Conservation (phyloP, 2,797 vertebrate species). For the Onychomys torridus region DNA sequence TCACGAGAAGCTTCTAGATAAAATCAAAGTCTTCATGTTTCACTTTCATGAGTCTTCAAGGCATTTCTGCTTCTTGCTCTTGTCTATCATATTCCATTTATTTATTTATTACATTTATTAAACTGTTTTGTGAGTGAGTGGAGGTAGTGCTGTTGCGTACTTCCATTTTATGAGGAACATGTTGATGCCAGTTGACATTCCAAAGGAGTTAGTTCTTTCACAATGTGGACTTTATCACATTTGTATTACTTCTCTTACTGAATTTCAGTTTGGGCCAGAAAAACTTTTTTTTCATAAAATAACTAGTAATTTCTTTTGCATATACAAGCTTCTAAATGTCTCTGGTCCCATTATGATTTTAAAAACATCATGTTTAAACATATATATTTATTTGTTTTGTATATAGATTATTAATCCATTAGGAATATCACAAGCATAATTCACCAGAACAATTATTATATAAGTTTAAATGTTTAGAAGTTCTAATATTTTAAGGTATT, state of each 20-base stretch:
- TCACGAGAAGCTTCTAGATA: not conserved
- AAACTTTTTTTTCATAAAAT: not conserved
- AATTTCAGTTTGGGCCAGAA: not conserved
- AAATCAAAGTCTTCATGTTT: not conserved
- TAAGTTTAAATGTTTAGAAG: not conserved
- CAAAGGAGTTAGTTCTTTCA: not conserved
- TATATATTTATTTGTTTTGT: not conserved
- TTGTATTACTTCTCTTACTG: not conserved
- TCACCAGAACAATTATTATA: no score
- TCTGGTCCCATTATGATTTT: not conserved
- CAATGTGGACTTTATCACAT: not conserved
- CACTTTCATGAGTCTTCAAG: not conserved
- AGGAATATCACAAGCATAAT: not conserved
- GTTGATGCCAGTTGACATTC: not conserved
- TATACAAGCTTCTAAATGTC: not conserved
- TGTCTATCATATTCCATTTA: not conserved
- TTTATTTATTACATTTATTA: not conserved
- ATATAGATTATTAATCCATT: not conserved
- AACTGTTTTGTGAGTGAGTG: not conserved
- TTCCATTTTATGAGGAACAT: not conserved
- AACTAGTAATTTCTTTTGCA: not conserved
- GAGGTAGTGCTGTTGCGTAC: not conserved
- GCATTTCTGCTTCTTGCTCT: not conserved
- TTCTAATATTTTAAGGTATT: not conserved
- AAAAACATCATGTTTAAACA: not conserved